Conservation (phyloP, 2,888 invertebrate genomes). For the Tubulanus polymorphus region DNA sequence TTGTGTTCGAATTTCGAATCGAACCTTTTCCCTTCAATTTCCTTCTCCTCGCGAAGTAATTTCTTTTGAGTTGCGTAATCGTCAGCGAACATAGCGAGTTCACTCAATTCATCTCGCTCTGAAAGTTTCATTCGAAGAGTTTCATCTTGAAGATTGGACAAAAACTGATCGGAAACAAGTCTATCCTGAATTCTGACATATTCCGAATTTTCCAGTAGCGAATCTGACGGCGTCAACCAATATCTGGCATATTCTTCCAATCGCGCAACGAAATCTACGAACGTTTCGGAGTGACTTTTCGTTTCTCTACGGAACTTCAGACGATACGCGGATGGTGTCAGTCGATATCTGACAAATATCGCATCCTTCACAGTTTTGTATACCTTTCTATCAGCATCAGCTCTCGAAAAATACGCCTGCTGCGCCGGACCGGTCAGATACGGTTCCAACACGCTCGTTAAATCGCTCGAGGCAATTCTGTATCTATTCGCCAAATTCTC, state of each 20-base stretch:
- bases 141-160: neutral
- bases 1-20: neutral
- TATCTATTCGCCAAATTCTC: neutral
- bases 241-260: neutral
- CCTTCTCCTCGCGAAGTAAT: neutral
- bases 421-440: constrained; percentile 1
- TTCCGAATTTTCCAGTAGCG: neutral
- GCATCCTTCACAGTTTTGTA: neutral
- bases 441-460: neutral
- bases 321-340: neutral
- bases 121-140: neutral
- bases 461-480: neutral
- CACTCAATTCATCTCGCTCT: neutral
- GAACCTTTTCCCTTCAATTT: neutral
- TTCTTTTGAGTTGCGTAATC: neutral
- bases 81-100: neutral
- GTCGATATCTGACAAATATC: neutral
- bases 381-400: neutral
- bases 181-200: neutral
- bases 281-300: neutral
- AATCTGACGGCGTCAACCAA: neutral
- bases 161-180: neutral
- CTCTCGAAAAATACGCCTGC: neutral
- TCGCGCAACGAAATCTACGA: neutral
- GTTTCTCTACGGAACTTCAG: neutral